Percentiles rank a stretch among this genome's conserved stretches.
Evolutionary conservation across 2,797 vertebrate genomes (phyloP).

Genomic region (Lithobates sylvaticus): DNA sequence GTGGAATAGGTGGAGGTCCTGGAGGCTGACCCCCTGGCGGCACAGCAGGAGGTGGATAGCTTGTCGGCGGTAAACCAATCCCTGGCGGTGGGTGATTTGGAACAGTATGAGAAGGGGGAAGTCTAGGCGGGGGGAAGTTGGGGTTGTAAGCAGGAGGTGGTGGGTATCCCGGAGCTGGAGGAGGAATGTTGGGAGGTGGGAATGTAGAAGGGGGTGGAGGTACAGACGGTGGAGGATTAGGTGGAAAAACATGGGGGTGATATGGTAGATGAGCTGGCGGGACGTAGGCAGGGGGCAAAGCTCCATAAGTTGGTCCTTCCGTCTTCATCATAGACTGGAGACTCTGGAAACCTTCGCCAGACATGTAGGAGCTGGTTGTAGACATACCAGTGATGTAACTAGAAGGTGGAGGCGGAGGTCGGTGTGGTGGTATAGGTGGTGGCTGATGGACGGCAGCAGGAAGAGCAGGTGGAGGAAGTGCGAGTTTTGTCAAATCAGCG

Average conservation of each 20-base stretch:
- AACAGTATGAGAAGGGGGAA: constrained; percentile 84
- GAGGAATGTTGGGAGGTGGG: constrained; percentile 80
- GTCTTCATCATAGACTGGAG: constrained; percentile 98
- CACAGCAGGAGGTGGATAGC: constrained; percentile 88
- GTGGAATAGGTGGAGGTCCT: constrained; percentile 87
- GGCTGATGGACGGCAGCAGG: constrained; percentile 86
- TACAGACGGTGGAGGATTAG: constrained; percentile 80
- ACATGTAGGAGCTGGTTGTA: constrained; percentile 97
- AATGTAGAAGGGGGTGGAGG: constrained; percentile 85
- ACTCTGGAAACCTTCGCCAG: constrained; percentile 93
- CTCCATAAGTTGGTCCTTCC: constrained; percentile 87
- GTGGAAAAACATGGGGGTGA: constrained; percentile 84
- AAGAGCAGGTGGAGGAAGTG: constrained; percentile 87
- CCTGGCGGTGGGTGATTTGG: constrained; percentile 87
- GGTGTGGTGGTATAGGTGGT: constrained; percentile 84
- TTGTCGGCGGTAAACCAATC: constrained; percentile 87
- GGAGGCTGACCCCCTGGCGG: constrained; percentile 90
- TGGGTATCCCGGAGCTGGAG: constrained; percentile 87
- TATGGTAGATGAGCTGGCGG: constrained; percentile 86
- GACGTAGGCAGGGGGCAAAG: constrained; percentile 86
- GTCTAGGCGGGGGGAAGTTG: constrained; percentile 87
- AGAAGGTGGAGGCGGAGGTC: constrained; percentile 84
- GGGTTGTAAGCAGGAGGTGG: constrained; percentile 89
- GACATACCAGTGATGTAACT: constrained; percentile 92
- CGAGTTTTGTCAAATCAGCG: constrained; percentile 80